Base-by-base conservation (phyloP, 2,113 vertebrate species). In the Atrichornis clamosus region DNA sequence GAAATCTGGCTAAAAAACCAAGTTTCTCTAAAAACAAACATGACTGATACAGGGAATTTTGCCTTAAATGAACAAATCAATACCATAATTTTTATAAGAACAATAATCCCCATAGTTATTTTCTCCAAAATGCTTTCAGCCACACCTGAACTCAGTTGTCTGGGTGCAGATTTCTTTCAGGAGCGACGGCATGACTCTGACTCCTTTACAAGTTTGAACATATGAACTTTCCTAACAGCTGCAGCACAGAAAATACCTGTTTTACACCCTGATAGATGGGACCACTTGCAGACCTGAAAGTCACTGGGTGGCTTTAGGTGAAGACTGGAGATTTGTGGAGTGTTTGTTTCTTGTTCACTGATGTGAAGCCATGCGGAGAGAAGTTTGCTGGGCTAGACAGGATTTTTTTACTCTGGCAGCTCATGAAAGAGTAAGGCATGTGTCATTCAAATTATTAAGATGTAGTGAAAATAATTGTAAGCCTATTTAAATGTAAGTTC, bases 381-480 rank as follows among this genome's bases (percentile, higher is more conserved):
- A 88, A 52, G 52, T 83, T 64, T 78, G 13, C 75, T 88, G 68
- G 55, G n/a, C 39, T 65, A 67, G 72, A 77, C 0, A 0, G 41
- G 39, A 52, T 42, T 74, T 95, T 84, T 96, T 91, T 50, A 53
- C 27, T 30, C 33, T 96, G 93, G 87, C 91, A 93, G 22, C 70
- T 95, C 84, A 88, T 95, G 49, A 92, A 96, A 93, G 81, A 67
- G 17, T 70, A 67, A 86, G 52, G 79, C 62, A 46, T 89, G 55
- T 95, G 90, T 90, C 92, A 91, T 77, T 75, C 79, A 77, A 90
- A 69, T 90, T 93, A 89, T 84, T 89, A 93, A 87, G 77, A 83
- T 59, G 52, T 59, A 87, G 63, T 87, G 62, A 92, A 94, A 96
- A 91, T 94, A 94, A 86, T 63, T 88, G 56, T 83, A 79, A 86